Conservation (phyloP, 2,113 vertebrate species). For the Tonatia bakeri region DNA sequence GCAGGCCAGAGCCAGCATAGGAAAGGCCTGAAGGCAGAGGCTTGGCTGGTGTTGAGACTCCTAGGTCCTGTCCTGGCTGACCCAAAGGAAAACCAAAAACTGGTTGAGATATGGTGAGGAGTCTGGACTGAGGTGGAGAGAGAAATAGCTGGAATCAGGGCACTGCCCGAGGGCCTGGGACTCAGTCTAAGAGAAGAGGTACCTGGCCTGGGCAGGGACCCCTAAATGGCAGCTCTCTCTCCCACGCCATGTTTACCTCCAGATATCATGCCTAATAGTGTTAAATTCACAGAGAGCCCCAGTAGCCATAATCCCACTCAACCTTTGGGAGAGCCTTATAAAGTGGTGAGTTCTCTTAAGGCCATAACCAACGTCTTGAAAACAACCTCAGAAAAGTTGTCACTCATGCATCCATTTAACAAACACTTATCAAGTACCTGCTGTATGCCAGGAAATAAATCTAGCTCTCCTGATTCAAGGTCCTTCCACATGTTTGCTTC, state of each 20-base stretch:
- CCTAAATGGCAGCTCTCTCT: neutral
- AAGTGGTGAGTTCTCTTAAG: neutral
- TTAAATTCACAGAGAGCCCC: neutral
- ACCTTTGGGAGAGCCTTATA: neutral
- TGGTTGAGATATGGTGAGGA: conserved; percentile 40
- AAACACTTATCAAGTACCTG: neutral
- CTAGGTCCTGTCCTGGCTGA: neutral
- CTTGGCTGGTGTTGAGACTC: neutral
- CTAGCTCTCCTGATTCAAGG: neutral
- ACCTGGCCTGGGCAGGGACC: neutral
- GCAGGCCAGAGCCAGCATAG: no score
- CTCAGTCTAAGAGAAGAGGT: neutral
- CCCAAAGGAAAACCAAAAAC: neutral
- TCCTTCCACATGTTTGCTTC: neutral
- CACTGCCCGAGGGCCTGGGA: neutral
- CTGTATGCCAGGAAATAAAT: neutral
- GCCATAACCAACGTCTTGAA: neutral
- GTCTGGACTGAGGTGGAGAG: neutral
- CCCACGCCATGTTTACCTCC: neutral
- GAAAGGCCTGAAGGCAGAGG: neutral
- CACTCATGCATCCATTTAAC: neutral
- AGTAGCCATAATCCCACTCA: neutral
- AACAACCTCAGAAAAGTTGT: neutral
- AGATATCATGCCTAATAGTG: neutral
- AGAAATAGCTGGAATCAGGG: conserved; percentile 42